Base-by-base conservation (phyloP, 2,113 vertebrate genomes). In the Ranitomeya imitator region DNA sequence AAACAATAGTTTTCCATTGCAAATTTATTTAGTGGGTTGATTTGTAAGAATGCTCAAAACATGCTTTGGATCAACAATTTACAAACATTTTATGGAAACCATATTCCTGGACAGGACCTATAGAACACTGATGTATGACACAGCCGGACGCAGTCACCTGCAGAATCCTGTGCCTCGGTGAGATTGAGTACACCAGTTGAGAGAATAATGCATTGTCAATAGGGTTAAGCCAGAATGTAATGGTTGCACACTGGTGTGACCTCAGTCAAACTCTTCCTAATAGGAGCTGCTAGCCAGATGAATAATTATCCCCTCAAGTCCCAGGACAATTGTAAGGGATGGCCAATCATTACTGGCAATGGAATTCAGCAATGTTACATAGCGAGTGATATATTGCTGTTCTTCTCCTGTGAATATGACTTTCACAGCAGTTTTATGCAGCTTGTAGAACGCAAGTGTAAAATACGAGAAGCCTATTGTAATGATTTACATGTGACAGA, bases 121-220 rank as follows among this genome's bases (percentile, higher is more conserved):
- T 21, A 79, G 10, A 45, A 54, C 71, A 74, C 16, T 55, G 21
- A 19, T 54, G 23, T 31, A 18, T n/a, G 52, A 19, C 19, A 76
- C n/a, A n/a, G 15, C 1, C 11, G 8, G 55, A 31, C 18, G 10
- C 55, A 80, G 55, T 31, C 77, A 60, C 78, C 78, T 37, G 55
- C 78, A 57, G 12, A 52, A 55, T 54, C 51, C 13, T 55, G 6
- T 76, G 37, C 14, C 77, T 12, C 21, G 21, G 52, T 26, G 23
- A 60, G 54, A 26, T 19, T 57, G n/a, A 80, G 73, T 52, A 52
- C 37, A 76, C 45, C 45, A 80, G 13, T 80, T 80, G 55, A 6
- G n/a, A 57, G 78, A 80, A 13, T 80, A 80, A 80, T 80, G 12
- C 55, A 80, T 57, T 80, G 78, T 80, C 78, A 26, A 80, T 80